Conservation (phyloP, 2,888 invertebrate genomes). For the Drosophila planitibia region DNA sequence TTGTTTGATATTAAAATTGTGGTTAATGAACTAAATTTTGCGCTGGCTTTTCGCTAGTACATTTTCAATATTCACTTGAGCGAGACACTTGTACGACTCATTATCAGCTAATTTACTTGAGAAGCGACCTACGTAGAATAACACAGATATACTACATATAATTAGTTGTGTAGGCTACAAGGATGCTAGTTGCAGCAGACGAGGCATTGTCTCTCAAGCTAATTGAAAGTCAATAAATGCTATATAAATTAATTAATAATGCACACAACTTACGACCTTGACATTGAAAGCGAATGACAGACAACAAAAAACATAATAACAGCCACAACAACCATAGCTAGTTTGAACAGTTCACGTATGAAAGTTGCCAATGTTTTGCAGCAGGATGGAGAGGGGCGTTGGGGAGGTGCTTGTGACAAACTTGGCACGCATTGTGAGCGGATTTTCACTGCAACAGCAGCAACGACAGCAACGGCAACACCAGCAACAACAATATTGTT, state of each 20-base stretch:
- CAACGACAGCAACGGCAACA: slow-evolving; percentile 6
- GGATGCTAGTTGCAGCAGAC: slow-evolving; percentile 59
- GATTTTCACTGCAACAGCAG: slow-evolving; percentile 65
- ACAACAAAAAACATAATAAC: slow-evolving; percentile 24
- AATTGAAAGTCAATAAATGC: slow-evolving; percentile 82
- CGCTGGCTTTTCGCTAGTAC: slow-evolving; percentile 23
- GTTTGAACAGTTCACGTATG: slow-evolving; percentile 76
- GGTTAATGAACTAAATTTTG: slow-evolving; percentile 54
- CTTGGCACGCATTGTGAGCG: slow-evolving; percentile 72
- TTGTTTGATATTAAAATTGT: slow-evolving; percentile 19
- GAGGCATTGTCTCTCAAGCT: slow-evolving; percentile 53
- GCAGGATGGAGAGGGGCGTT: slow-evolving; percentile 1
- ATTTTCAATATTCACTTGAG: slow-evolving; percentile 36
- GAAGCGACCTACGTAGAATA: slow-evolving; percentile 33
- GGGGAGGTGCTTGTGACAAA: slow-evolving; percentile 32
- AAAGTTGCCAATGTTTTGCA: slow-evolving; percentile 64
- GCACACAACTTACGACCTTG: slow-evolving; percentile 64
- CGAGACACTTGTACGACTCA: slow-evolving; percentile 17
- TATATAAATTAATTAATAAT: slow-evolving; percentile 66
- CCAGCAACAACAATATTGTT: slow-evolving; percentile 12
- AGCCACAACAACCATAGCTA: slow-evolving; percentile 22
- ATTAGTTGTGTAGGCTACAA: slow-evolving; percentile 51
- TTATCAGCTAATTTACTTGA: slow-evolving; percentile 62
- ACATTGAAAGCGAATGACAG: slow-evolving; percentile 80
- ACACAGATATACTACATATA: neutral